Evolutionary conservation across 2,888 invertebrate genomes (phyloP).

Genomic region (Silvanus unidentatus): DNA sequence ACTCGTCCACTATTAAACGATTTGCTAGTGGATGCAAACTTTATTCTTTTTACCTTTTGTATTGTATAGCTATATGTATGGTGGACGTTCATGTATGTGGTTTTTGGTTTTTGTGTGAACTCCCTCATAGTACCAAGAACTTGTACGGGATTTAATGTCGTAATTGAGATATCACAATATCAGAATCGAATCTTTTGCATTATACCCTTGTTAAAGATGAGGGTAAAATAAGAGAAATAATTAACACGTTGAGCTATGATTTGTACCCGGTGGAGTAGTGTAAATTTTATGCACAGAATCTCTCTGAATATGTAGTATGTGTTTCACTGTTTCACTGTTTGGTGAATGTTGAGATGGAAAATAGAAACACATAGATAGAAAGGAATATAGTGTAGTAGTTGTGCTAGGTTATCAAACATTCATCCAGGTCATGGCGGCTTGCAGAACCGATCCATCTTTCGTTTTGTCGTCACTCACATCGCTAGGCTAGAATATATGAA

Average conservation of each 20-base stretch:
- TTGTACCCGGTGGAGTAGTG: neutral
- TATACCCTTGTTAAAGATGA: no score
- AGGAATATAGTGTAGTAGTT: slow-evolving; percentile 31
- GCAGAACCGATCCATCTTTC: slow-evolving; percentile 36
- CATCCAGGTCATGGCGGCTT: slow-evolving; percentile 35
- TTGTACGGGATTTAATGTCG: no score
- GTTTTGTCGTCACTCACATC: slow-evolving; percentile 32
- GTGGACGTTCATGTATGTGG: no score
- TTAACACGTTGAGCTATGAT: neutral
- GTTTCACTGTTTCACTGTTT: slow-evolving; percentile 29
- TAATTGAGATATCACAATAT: no score
- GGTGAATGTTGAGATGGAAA: slow-evolving; percentile 30
- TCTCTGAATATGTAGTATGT: neutral
- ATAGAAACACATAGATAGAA: slow-evolving; percentile 33
- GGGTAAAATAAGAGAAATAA: no score
- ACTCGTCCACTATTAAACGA: slow-evolving; percentile 9
- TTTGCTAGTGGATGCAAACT: no score
- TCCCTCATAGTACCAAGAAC: no score
- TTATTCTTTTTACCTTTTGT: no score
- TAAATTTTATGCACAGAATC: neutral
- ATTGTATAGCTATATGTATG: no score
- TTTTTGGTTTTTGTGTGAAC: no score
- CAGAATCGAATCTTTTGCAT: no score
- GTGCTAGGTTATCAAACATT: slow-evolving; percentile 38
- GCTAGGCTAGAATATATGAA: neutral